Percentiles rank a stretch among this genome's conserved stretches.
phyloP scores from a whole-genome alignment of 2,888 invertebrate genomes.

The Polyploca ridens region DNA sequence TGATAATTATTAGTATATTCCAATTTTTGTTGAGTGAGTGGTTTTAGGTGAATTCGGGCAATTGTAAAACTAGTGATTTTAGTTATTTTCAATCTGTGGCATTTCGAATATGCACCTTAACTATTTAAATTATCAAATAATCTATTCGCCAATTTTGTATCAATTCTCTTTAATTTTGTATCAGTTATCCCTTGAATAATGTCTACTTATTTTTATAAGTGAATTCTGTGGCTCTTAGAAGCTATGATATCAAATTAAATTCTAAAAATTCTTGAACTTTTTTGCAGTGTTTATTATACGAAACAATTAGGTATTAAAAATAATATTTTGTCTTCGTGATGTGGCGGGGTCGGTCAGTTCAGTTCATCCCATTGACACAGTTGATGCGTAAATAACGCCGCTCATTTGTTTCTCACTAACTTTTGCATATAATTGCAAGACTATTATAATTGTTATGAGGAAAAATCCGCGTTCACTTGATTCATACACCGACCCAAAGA shows the following conservation, averaged over 20 bases:
- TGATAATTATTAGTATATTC: constrained; percentile 36
- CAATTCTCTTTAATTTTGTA: not conserved
- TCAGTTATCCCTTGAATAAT: too few species aligned
- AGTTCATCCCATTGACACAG: too few species aligned
- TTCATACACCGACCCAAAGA: not conserved
- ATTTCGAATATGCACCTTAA: not conserved
- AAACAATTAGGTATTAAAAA: not conserved
- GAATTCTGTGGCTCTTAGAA: too few species aligned
- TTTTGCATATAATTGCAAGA: too few species aligned
- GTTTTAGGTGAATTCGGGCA: constrained; percentile 20
- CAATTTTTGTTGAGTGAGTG: constrained; percentile 41
- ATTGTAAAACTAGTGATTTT: constrained; percentile 13
- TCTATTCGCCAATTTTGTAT: not conserved
- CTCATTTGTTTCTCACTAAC: too few species aligned
- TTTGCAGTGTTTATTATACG: not conserved
- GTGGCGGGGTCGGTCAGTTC: not conserved
- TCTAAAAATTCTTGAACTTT: too few species aligned
- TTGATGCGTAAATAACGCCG: too few species aligned
- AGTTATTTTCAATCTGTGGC: not conserved
- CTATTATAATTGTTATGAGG: not conserved
- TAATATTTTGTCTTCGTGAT: not conserved
- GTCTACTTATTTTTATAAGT: too few species aligned
- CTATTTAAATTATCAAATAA: not conserved
- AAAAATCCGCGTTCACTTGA: not conserved
- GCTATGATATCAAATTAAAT: too few species aligned